Percentiles rank a stretch among this genome's conserved stretches.
Evolutionary conservation across 2,113 vertebrate species (phyloP).

Genomic region (Beaufortia kweichowensis): DNA sequence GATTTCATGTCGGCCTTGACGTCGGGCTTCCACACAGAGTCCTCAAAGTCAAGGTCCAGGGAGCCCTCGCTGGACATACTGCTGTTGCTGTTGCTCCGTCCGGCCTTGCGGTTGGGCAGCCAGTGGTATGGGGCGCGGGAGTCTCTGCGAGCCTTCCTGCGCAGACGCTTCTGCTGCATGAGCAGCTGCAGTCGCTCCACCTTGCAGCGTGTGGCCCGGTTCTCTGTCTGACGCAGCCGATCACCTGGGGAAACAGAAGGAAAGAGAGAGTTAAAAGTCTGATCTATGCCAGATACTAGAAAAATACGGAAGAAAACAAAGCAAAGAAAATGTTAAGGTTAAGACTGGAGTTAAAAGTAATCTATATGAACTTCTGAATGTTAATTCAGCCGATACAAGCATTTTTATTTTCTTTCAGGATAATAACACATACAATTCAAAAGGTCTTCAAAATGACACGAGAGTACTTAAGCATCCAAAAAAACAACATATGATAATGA

Average conservation of each 20-base stretch:
- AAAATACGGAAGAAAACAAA: too few relatives aligned
- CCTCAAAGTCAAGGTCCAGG: slow-evolving; percentile 94
- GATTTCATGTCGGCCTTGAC: slow-evolving; percentile 96
- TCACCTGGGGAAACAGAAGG: slow-evolving; percentile 75
- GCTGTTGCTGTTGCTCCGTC: slow-evolving; percentile 90
- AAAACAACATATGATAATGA: slow-evolving; percentile 13
- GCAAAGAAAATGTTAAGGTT: too few relatives aligned
- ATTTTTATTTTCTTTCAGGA: too few relatives aligned
- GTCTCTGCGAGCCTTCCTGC: slow-evolving; percentile 90
- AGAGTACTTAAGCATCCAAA: too few relatives aligned
- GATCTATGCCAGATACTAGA: not conserved
- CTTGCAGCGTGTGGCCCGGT: slow-evolving; percentile 94
- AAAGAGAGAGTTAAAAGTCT: not conserved
- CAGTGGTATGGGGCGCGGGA: slow-evolving; percentile 89
- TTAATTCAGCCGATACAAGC: too few relatives aligned
- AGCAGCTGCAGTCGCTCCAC: slow-evolving; percentile 94
- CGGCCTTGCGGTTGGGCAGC: slow-evolving; percentile 89
- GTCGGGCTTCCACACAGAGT: slow-evolving; percentile 95
- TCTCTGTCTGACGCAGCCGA: slow-evolving; percentile 92
- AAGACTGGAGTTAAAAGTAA: too few relatives aligned
- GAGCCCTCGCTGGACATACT: slow-evolving; percentile 83
- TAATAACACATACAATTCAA: too few relatives aligned
- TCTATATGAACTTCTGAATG: too few relatives aligned
- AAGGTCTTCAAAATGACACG: too few relatives aligned
- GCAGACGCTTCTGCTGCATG: slow-evolving; percentile 94